Conservation (phyloP, 92 coral and sea anemone genomes). For the Porites lobata region DNA sequence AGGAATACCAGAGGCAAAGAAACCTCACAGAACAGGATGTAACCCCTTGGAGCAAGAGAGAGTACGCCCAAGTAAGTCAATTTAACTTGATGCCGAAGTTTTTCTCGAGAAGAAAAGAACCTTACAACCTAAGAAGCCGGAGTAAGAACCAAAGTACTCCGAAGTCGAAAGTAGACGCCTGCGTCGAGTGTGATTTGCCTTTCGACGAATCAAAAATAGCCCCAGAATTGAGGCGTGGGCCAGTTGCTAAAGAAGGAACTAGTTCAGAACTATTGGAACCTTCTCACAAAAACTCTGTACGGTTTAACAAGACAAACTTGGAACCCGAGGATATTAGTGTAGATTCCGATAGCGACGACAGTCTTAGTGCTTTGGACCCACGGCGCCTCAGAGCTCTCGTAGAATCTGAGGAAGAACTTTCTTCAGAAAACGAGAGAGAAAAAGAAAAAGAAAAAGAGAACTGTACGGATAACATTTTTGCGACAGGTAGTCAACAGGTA, state of each 20-base stretch:
- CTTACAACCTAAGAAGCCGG: neutral
- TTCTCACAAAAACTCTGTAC: neutral
- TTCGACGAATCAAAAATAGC: constrained; percentile 30
- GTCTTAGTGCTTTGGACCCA: too few species aligned
- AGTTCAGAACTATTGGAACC: neutral
- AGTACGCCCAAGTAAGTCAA: too few species aligned
- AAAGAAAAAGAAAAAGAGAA: too few species aligned
- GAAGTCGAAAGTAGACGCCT: constrained; percentile 10
- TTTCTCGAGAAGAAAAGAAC: neutral
- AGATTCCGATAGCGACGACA: neutral
- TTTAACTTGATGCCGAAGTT: neutral
- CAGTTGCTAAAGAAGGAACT: neutral
- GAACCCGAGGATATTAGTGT: neutral
- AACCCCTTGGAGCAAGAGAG: constrained; percentile 5
- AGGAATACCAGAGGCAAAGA: neutral
- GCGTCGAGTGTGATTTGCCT: constrained; percentile 34
- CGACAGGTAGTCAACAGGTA: too few species aligned
- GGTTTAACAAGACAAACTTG: constrained; percentile 1
- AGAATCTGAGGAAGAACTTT: too few species aligned
- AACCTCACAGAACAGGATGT: neutral
- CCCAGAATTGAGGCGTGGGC: constrained; percentile 6
- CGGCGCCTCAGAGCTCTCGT: too few species aligned
- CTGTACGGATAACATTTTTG: neutral
- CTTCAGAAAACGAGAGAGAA: too few species aligned
- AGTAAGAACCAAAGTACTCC: neutral